Evolutionary conservation across 2,113 vertebrate species (phyloP).

Genomic region (Cnemophilus loriae): DNA sequence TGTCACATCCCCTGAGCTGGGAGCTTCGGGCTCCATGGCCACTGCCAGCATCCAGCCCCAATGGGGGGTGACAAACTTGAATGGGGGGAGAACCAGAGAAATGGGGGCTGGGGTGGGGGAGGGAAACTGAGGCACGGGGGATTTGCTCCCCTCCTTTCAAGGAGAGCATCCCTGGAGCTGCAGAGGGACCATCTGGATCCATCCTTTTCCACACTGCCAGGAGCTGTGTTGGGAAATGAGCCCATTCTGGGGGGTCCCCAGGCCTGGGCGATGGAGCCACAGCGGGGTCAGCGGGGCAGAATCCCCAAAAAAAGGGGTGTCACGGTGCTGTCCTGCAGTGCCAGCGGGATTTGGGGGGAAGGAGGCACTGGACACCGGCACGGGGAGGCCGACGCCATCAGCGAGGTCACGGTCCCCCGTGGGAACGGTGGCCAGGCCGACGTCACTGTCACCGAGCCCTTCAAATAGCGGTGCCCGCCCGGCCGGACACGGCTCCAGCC

Average conservation of each 20-base stretch:
- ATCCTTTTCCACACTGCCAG: background rate
- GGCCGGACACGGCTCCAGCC: rapidly evolving
- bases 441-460: background rate
- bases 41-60: background rate
- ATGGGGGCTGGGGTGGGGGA: rapidly evolving
- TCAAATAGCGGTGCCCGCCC: background rate
- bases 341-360: background rate
- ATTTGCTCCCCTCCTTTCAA: background rate
- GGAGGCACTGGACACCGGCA: rapidly evolving
- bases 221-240: background rate
- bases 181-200: background rate
- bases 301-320: background rate
- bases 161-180: background rate
- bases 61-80: background rate
- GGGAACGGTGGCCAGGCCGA: background rate
- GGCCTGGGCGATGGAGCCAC: background rate
- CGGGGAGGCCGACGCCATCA: background rate
- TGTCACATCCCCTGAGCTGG: background rate
- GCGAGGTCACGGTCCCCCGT: background rate
- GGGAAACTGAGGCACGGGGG: background rate
- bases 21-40: rapidly evolving
- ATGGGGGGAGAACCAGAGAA: rapidly evolving
- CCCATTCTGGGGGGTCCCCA: too few relatives aligned
- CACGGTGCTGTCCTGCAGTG: rapidly evolving
- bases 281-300: rapidly evolving